These are phyloP conservation scores for Grus americana DNA, from an alignment of 2,113 vertebrate genomes.

Conservation along the genomic window DNA sequence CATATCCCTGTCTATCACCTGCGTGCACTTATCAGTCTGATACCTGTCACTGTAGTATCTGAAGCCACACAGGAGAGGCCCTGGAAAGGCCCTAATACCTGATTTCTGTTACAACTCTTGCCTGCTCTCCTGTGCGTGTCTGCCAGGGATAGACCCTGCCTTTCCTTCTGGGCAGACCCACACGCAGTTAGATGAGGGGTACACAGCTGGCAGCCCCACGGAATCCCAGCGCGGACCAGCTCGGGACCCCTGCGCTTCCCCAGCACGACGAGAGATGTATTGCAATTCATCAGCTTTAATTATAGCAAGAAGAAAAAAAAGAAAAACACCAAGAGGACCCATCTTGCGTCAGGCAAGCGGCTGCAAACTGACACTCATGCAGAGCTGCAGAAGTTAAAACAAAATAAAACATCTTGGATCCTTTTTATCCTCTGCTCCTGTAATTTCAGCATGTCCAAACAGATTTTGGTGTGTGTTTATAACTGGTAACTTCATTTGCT, in stretches of 20 bases:
- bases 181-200: rapidly evolving
- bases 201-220: rapidly evolving
- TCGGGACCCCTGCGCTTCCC: not conserved
- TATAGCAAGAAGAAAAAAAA: not conserved
- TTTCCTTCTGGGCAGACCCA: not conserved
- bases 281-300: not conserved
- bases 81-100: not conserved
- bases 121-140: not conserved
- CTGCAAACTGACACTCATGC: not conserved
- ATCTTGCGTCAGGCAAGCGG: not conserved
- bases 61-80: not conserved
- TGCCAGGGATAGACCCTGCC: not conserved
- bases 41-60: not conserved
- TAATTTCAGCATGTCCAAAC: slow-evolving; percentile 68
- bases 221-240: not conserved
- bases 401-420: slow-evolving; percentile 34
- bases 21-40: rapidly evolving
- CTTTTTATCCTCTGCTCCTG: slow-evolving; percentile 64
- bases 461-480: slow-evolving; percentile 66
- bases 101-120: not conserved
- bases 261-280: rapidly evolving
- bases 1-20: not conserved
- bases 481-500: slow-evolving; percentile 70
- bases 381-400: slow-evolving; percentile 19
- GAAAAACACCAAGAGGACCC: not conserved